Evolutionary conservation across 1,140 invertebrate genomes (phyloP).

Genomic region (Drosophila truncata): DNA sequence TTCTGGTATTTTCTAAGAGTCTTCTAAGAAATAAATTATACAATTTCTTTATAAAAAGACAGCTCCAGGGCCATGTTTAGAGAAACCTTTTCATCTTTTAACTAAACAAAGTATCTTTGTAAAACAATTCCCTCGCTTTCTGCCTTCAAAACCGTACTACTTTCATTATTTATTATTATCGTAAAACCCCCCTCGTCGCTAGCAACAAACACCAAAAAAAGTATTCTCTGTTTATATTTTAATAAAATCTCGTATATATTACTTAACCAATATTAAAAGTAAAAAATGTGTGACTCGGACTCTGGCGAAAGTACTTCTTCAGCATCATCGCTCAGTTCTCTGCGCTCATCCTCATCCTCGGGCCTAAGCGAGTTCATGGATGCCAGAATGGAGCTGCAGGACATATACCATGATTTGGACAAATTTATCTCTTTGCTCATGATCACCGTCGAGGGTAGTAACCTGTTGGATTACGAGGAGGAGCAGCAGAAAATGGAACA

Average conservation of each 20-base stretch:
- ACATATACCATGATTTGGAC: conserved; percentile 48
- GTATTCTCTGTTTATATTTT: conserved; percentile 36
- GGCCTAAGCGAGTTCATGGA: conserved; percentile 87
- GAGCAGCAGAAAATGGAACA: conserved; percentile 64
- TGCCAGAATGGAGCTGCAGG: conserved; percentile 86
- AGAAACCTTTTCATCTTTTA: neutral
- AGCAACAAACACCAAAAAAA: conserved; percentile 1
- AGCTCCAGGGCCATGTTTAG: neutral
- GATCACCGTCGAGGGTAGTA: neutral
- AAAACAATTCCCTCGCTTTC: neutral
- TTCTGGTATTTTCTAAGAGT: no score
- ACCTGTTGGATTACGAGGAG: conserved; percentile 85
- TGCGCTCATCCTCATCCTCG: conserved; percentile 18
- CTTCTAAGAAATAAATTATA: neutral
- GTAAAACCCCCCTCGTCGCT: neutral
- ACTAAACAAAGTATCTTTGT: neutral
- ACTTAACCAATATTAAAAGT: neutral
- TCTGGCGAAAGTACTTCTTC: conserved; percentile 41
- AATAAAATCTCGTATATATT: conserved; percentile 3
- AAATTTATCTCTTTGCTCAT: conserved; percentile 23
- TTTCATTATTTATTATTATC: neutral
- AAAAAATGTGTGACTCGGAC: conserved; percentile 35
- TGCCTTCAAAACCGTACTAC: neutral
- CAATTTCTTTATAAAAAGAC: neutral
- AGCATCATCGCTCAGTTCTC: conserved; percentile 5